phyloP scores from a whole-genome alignment of 2,888 invertebrate genomes.

The Nudaria mundana region DNA sequence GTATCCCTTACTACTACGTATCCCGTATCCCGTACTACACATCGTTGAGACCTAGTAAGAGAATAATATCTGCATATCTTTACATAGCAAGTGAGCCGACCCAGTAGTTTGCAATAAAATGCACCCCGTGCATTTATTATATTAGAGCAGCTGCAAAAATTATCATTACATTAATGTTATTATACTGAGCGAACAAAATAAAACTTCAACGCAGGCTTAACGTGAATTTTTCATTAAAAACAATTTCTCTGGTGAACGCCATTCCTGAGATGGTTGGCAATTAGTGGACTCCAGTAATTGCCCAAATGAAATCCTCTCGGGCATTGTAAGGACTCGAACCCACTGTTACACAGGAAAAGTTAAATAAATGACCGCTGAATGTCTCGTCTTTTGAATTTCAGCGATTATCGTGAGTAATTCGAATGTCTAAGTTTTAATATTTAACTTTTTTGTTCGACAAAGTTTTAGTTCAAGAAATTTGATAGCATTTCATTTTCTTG shows the following conservation, averaged over 20 bases:
- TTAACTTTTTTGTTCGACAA: conserved; percentile 17
- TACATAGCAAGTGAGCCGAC: conserved; percentile 4
- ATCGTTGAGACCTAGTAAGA: background rate
- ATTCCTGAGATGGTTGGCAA: conserved; percentile 55
- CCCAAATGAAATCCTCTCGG: conserved; percentile 49
- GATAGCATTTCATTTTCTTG: too few relatives aligned
- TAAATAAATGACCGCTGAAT: conserved; percentile 44
- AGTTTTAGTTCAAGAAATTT: background rate
- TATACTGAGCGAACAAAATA: conserved; percentile 33
- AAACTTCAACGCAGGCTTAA: conserved; percentile 34
- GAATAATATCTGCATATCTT: conserved; percentile 10
- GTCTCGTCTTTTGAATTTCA: conserved; percentile 36
- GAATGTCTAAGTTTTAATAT: conserved; percentile 28
- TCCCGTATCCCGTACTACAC: too few relatives aligned
- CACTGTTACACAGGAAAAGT: conserved; percentile 38
- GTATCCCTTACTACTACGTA: too few relatives aligned
- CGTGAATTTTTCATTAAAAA: conserved; percentile 62
- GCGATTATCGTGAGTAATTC: conserved; percentile 37
- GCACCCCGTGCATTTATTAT: conserved; percentile 28
- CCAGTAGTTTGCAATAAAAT: conserved; percentile 25
- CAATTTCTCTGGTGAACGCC: conserved; percentile 50
- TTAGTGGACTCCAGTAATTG: conserved; percentile 55
- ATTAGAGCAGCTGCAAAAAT: conserved; percentile 22
- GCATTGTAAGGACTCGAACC: conserved; percentile 37
- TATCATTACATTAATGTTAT: conserved; percentile 34